phyloP scores from a whole-genome alignment of 64 coral and sea anemone genomes.

The Dendronephthya gigantea region DNA sequence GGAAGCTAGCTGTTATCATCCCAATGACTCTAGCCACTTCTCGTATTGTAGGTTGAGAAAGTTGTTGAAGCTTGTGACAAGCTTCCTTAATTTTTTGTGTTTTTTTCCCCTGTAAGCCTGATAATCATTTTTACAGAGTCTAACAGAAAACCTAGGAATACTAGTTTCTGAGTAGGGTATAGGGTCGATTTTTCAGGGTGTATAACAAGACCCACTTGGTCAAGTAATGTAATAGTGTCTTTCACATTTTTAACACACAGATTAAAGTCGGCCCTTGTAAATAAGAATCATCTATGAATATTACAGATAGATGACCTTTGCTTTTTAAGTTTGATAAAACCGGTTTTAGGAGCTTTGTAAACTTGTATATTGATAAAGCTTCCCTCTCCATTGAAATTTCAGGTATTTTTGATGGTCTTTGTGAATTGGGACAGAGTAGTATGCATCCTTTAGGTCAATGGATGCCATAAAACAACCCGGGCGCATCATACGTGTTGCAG shows the following conservation, averaged over 20 bases:
- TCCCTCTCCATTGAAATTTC: neutral
- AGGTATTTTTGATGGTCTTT: neutral
- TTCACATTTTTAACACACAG: neutral
- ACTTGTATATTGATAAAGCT: neutral
- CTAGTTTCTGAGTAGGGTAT: too few relatives aligned
- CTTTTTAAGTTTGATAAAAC: neutral
- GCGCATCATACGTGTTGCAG: neutral
- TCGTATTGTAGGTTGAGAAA: neutral
- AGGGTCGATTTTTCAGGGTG: neutral
- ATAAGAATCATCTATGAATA: neutral
- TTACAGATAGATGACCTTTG: neutral
- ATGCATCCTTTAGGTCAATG: neutral
- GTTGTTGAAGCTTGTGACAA: neutral
- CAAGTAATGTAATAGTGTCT: neutral
- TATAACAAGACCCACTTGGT: neutral
- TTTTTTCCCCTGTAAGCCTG: too few relatives aligned
- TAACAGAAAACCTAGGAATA: too few relatives aligned
- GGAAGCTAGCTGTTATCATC: neutral
- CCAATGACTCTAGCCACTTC: neutral
- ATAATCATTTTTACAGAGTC: too few relatives aligned
- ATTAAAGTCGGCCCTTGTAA: neutral
- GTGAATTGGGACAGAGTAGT: neutral
- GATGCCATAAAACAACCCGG: neutral
- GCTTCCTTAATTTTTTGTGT: neutral
- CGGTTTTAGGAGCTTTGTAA: neutral